Evolutionary conservation across 2,888 invertebrate genomes (phyloP).

Genomic region (Spatulosminthurus flaviceps): DNA sequence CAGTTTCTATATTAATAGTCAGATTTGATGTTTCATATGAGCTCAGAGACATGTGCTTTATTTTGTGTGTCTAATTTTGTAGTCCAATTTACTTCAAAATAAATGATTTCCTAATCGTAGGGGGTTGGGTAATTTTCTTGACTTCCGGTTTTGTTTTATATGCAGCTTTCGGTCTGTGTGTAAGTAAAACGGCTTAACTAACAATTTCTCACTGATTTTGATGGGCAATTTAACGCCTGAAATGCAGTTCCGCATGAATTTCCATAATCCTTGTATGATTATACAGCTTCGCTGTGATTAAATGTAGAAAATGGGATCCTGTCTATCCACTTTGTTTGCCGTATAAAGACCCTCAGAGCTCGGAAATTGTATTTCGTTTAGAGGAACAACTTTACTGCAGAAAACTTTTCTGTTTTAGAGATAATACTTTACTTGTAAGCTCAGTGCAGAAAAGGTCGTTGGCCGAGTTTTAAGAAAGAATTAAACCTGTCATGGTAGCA

Average conservation of each 20-base stretch:
- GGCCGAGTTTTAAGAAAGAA: neutral
- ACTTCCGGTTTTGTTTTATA: no score
- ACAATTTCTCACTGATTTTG: neutral
- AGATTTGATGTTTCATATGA: no score
- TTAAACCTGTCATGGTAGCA: no score
- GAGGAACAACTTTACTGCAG: neutral
- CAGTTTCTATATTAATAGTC: no score
- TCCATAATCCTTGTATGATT: neutral
- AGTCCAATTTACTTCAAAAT: no score
- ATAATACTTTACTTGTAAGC: neutral
- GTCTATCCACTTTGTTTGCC: neutral
- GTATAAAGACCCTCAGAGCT: neutral
- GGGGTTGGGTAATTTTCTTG: no score
- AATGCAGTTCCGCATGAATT: neutral
- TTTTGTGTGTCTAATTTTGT: no score
- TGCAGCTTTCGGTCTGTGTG: no score
- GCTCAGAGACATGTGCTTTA: no score
- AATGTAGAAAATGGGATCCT: neutral
- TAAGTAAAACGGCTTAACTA: neutral
- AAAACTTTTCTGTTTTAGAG: neutral
- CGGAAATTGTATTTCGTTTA: neutral
- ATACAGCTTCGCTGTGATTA: neutral
- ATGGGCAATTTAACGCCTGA: neutral
- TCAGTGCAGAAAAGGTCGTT: neutral
- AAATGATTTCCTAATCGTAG: no score